These are phyloP conservation scores for Aphelocoma californica DNA, from an alignment of 2,797 vertebrate species.

Conservation along the genomic window DNA sequence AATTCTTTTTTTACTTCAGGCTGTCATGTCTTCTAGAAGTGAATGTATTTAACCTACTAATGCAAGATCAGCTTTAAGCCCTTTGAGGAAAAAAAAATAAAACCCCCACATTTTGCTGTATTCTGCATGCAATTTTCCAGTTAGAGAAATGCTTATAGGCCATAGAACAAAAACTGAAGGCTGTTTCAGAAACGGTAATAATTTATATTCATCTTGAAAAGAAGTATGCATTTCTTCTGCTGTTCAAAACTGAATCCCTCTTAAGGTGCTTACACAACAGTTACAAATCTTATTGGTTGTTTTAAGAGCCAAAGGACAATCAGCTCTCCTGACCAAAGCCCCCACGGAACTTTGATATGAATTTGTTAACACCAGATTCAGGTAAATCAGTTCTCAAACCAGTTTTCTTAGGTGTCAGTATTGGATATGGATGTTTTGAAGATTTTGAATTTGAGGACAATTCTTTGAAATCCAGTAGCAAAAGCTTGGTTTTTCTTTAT, in stretches of 20 bases:
- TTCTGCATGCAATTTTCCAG: background rate
- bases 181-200: background rate
- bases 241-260: background rate
- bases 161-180: background rate
- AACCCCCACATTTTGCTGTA: background rate
- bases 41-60: constrained; percentile 59
- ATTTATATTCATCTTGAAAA: background rate
- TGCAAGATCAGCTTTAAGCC: constrained; percentile 52
- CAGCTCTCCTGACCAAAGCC: background rate
- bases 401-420: background rate
- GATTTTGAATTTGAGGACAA: background rate
- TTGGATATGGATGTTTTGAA: background rate
- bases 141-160: background rate
- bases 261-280: background rate
- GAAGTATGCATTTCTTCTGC: background rate
- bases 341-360: background rate
- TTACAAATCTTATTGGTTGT: background rate
- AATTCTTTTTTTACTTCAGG: constrained; percentile 68
- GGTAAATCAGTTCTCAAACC: background rate
- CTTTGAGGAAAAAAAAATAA: background rate
- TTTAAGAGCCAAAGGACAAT: background rate
- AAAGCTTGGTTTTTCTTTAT: background rate
- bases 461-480: background rate
- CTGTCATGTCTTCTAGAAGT: constrained; percentile 30
- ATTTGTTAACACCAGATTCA: background rate